Evolutionary conservation across 2,113 vertebrate genomes (phyloP).

Genomic region (Chaetops frenatus): DNA sequence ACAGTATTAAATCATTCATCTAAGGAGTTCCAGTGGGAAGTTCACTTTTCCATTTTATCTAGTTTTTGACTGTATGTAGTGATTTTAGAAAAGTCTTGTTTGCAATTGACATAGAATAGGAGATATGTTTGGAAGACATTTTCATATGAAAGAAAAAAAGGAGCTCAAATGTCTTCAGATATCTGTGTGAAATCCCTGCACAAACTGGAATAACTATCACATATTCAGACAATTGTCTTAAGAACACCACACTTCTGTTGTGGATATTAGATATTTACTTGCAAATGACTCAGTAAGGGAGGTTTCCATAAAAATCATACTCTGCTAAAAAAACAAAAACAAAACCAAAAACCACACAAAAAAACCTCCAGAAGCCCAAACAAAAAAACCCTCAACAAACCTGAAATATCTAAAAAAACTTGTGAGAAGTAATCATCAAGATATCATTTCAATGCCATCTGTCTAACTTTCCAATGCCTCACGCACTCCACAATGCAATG

Average conservation of each 20-base stretch:
- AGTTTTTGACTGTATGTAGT: not conserved
- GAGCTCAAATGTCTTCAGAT: not conserved
- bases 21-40: not conserved
- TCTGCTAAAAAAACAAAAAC: not conserved
- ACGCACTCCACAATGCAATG: not conserved
- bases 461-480: not conserved
- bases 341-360: not conserved
- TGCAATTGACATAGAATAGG: not conserved
- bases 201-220: not conserved
- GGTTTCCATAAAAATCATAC: not conserved
- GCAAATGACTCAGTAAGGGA: not conserved
- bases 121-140: not conserved
- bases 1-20: not conserved
- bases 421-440: not conserved
- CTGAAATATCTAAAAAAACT: not conserved
- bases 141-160: not conserved
- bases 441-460: not conserved
- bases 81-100: not conserved
- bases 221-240: not conserved
- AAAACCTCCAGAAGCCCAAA: no score
- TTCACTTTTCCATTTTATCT: not conserved
- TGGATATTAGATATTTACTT: not conserved
- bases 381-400: not conserved
- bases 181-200: not conserved
- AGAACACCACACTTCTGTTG: not conserved